These are phyloP conservation scores for Notechis scutatus DNA, from an alignment of 2,113 vertebrate genomes.

Conservation along the genomic window DNA sequence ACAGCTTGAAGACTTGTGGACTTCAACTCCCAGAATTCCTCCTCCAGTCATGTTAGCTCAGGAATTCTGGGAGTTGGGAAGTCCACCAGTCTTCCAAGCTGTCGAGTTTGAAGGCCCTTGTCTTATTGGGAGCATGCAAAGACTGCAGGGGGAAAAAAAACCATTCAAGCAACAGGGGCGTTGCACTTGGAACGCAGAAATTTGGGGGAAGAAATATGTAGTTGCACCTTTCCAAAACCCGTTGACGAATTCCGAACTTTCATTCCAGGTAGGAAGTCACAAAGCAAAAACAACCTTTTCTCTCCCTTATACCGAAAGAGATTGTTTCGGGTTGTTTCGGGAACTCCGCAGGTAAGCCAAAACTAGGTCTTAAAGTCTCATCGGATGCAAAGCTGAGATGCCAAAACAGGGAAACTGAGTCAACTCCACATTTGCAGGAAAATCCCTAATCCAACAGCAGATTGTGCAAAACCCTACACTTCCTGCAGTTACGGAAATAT, in stretches of 20 bases:
- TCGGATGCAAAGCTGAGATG: fast-evolving
- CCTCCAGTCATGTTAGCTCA: no score
- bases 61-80: no score
- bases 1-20: no score
- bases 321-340: neutral
- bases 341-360: neutral
- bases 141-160: no score
- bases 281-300: neutral
- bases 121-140: neutral
- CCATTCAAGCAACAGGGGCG: neutral
- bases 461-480: neutral
- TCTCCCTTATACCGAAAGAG: neutral
- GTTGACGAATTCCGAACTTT: neutral
- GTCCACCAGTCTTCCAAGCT: no score
- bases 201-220: neutral
- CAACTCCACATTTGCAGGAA: neutral
- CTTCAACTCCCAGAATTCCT: no score
- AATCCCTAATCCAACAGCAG: neutral
- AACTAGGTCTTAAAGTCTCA: fast-evolving
- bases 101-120: no score
- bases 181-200: neutral
- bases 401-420: neutral
- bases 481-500: neutral
- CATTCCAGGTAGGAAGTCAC: neutral
- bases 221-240: neutral